A percentile compares a stretch with the other conserved stretches of the same genome.
Evolutionary conservation across 2,888 invertebrate genomes (phyloP).

Genomic region (Tetramorium bicarinatum): DNA sequence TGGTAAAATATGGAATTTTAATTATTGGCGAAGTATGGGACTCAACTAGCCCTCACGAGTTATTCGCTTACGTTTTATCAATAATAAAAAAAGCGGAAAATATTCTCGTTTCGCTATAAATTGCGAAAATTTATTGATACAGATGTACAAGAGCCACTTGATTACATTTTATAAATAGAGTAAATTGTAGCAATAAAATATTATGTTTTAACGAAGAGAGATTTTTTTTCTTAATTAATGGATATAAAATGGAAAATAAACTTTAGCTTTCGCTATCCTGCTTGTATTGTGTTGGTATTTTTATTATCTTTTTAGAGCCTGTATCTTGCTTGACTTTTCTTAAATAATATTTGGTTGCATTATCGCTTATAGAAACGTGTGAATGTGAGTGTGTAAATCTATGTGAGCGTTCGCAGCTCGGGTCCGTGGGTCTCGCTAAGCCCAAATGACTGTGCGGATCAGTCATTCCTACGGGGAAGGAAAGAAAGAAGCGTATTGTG

Average conservation of each 20-base stretch:
- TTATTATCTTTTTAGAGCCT: neutral
- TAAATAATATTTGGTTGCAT: neutral
- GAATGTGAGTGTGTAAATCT: neutral
- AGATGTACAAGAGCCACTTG: neutral
- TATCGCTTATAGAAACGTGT: neutral
- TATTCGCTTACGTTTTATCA: neutral
- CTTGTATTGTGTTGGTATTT: too few relatives aligned
- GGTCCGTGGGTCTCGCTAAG: neutral
- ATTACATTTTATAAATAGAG: neutral
- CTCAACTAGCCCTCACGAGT: neutral
- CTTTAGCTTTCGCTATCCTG: neutral
- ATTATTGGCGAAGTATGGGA: slow-evolving; percentile 14
- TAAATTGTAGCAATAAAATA: neutral
- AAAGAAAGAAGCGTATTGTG: neutral
- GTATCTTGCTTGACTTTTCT: neutral
- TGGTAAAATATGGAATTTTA: slow-evolving; percentile 32
- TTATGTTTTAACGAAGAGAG: neutral
- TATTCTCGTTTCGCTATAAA: neutral
- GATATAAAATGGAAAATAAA: neutral
- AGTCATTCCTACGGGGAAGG: neutral
- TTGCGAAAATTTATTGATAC: neutral
- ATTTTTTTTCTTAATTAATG: neutral
- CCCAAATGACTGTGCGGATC: slow-evolving; percentile 2
- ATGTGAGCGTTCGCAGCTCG: neutral
- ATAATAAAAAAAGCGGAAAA: slow-evolving; percentile 24